A percentile compares a stretch with the other conserved stretches of the same genome.
phyloP scores from a whole-genome alignment of 2,888 invertebrate species.

The Gisinianus flammeolus region DNA sequence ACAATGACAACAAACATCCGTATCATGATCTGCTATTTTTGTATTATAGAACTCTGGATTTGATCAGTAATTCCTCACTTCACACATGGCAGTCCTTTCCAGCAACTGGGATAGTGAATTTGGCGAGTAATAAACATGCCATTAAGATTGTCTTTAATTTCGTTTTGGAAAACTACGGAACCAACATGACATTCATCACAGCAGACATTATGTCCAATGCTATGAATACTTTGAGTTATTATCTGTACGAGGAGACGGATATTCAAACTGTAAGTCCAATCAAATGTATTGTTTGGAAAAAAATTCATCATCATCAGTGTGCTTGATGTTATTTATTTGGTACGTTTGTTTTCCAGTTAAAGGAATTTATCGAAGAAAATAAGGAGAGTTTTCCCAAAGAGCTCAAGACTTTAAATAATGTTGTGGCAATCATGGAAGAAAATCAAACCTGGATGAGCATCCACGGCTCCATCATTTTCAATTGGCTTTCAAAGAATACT shows the following conservation, averaged over 20 bases:
- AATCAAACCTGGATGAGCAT: not conserved
- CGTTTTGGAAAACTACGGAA: slow-evolving; percentile 2
- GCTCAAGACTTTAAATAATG: not conserved
- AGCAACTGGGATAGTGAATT: not conserved
- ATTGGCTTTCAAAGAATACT: no score
- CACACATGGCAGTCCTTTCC: not conserved
- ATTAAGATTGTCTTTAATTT: not conserved
- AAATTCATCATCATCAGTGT: not conserved
- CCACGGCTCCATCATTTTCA: not conserved
- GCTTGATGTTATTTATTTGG: not conserved
- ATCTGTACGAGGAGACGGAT: slow-evolving; percentile 1
- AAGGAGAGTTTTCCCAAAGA: not conserved
- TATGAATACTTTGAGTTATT: slow-evolving; percentile 5
- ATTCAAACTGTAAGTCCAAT: slow-evolving; percentile 14
- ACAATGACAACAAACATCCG: no score
- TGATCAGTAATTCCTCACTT: not conserved
- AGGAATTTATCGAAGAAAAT: not conserved
- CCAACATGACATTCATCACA: not conserved
- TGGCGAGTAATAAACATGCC: slow-evolving; percentile 19
- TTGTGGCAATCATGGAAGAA: not conserved
- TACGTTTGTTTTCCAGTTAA: not conserved
- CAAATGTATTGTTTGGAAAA: not conserved
- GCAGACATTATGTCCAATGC: slow-evolving; percentile 9
- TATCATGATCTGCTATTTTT: not conserved
- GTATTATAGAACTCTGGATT: slow-evolving; percentile 14